A percentile compares a stretch with the other conserved stretches of the same genome.
phyloP scores from a whole-genome alignment of 2,888 invertebrate genomes.

The Netelia melanura region DNA sequence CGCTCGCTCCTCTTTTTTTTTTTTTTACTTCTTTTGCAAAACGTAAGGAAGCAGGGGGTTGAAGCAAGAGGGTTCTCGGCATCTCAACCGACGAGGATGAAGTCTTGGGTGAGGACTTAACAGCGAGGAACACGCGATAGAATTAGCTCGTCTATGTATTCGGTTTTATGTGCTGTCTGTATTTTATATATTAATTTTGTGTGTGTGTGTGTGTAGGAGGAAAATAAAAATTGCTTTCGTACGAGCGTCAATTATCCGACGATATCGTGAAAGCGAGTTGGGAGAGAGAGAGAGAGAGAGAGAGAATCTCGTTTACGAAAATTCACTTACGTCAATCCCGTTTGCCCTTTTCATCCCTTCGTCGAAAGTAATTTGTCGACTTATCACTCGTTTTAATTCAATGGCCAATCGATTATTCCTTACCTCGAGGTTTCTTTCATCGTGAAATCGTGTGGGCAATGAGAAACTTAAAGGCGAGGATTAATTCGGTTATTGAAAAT shows the following conservation, averaged over 20 bases:
- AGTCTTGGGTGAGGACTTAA: constrained; percentile 3
- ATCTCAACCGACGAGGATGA: constrained; percentile 1
- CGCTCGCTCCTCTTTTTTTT: no score
- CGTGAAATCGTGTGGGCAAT: not conserved
- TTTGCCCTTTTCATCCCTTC: not conserved
- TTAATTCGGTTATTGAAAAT: no score
- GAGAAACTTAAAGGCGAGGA: no score
- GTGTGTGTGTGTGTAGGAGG: not conserved
- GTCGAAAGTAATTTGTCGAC: not conserved
- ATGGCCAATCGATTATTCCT: not conserved
- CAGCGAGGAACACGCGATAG: not conserved
- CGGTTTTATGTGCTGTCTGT: no score
- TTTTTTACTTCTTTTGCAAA: not conserved
- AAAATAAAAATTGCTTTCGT: constrained; percentile 15
- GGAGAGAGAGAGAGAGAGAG: not conserved
- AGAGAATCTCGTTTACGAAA: not conserved
- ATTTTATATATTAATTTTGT: no score
- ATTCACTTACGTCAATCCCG: constrained; percentile 44
- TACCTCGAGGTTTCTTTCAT: no score
- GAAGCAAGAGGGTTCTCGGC: not conserved
- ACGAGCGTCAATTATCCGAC: constrained; percentile 39
- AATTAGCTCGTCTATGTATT: not conserved
- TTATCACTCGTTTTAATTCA: not conserved
- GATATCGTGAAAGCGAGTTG: constrained; percentile 31
- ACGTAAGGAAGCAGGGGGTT: not conserved